Evolutionary conservation across 2,113 vertebrate species (phyloP), one percentile per base, ranked within the genome.

Genomic region (zebrafish (Danio rerio)): DNA sequence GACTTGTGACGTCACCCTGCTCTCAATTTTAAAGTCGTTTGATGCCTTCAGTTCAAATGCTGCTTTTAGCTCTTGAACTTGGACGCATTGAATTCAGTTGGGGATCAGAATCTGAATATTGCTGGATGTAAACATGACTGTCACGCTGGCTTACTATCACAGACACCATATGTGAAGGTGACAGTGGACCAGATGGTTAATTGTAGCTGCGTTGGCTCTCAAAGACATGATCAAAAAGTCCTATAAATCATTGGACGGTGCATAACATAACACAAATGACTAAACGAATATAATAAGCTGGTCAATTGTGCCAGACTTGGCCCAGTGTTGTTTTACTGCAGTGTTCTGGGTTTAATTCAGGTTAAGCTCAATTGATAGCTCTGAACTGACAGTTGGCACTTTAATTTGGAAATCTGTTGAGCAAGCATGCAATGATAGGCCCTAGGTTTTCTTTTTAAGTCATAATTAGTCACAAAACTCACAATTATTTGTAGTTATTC

Each of bases 261-360:
- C 47, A 71, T 52, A 50, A 71, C 0, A n/a, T 50, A 21, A 52
- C n/a, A 50, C 45, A 52, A 10, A n/a, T 7, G 21, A 5, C 31
- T 40, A 62, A 15, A 70, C 18, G 18, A 3, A 9, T 70, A 50
- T 31, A 16, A 16, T 21, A 71, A 21, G 45, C 5, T 16, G 13
- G 11, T 52, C 13, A 71, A 52, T 13, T 11, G 13, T 31, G 7
- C 12, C 47, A 13, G 7, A 52, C 47, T 13, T 9, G 4, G 7
- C 18, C 47, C 49, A 20, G 9, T 50, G 45, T 20, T 50, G 15
- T 66, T 66, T 45, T 68, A 68, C 45, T 68, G 5, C 5, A 20
- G 10, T 69, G 20, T 71, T 50, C 47, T 71, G 49, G 49, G 69
- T 50, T 71, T 12, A 71, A 31, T 71, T 21, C 45, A 71, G 20